Evolutionary conservation across 53 echinoderm and acorn worm genomes (phyloP).

Genomic region (Arbacia lixula): DNA sequence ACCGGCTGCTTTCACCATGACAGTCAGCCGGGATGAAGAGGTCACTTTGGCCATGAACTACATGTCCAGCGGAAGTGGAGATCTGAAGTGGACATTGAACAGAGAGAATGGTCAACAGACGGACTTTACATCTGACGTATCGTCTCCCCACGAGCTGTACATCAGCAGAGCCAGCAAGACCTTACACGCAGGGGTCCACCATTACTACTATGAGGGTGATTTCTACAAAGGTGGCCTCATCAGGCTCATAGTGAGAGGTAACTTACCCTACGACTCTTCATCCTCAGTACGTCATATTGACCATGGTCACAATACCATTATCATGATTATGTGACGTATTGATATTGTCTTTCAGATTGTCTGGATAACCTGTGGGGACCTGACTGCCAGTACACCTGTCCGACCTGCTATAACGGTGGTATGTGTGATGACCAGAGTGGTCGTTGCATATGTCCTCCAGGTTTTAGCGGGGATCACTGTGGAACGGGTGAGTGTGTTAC

Average conservation of each 20-base stretch:
- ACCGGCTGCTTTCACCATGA: constrained; percentile 11
- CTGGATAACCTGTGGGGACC: constrained; percentile 46
- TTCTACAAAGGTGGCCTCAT: background rate
- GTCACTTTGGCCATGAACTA: constrained; percentile 10
- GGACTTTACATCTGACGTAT: background rate
- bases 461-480: constrained; percentile 47
- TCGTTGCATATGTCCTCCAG: constrained; percentile 44
- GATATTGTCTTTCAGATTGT: constrained; percentile 26
- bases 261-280: no score
- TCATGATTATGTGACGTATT: no score
- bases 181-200: constrained; percentile 7
- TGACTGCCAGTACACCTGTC: constrained; percentile 41
- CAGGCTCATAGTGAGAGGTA: constrained; percentile 35
- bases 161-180: constrained; percentile 26
- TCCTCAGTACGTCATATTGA: no score
- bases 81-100: background rate
- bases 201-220: background rate
- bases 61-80: background rate
- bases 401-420: constrained; percentile 42
- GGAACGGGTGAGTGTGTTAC: constrained; percentile 16
- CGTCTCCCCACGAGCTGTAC: background rate
- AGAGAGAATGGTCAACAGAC: background rate
- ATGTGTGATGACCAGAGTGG: constrained; percentile 39
- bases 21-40: constrained; percentile 30
- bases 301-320: no score